Percentiles rank a stretch among this genome's conserved stretches.
These are phyloP conservation scores for Cyphomyrmex costatus DNA, from an alignment of 1,140 invertebrate genomes.

Conservation along the genomic window DNA sequence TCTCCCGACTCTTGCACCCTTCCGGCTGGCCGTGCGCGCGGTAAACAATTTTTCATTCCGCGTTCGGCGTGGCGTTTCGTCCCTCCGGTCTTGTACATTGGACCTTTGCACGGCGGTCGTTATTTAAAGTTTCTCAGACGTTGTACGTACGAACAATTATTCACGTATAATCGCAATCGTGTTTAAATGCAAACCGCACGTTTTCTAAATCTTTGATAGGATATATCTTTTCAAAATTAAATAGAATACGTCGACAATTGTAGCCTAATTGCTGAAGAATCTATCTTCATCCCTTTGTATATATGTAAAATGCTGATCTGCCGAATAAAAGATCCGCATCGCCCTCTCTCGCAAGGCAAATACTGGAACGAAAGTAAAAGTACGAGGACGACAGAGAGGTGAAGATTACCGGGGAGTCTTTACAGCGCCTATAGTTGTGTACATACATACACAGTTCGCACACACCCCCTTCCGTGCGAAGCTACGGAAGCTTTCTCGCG, in stretches of 20 bases:
- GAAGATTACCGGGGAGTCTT: conserved; percentile 16
- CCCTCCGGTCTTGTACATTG: conserved; percentile 35
- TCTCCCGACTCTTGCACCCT: conserved; percentile 49
- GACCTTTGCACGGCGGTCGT: neutral
- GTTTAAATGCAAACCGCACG: neutral
- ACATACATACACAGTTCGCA: conserved; percentile 1
- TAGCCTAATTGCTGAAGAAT: conserved; percentile 6
- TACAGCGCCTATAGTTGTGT: conserved; percentile 24
- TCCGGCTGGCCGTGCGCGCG: conserved; percentile 63
- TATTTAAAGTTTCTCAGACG: conserved; percentile 20
- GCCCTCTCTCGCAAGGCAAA: conserved; percentile 80
- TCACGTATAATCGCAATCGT: conserved; percentile 10
- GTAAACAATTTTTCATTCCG: conserved; percentile 80
- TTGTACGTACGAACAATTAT: conserved; percentile 15
- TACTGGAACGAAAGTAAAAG: conserved; percentile 83
- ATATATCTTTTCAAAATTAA: neutral
- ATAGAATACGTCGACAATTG: neutral
- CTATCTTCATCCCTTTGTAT: conserved; percentile 60
- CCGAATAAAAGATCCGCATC: conserved; percentile 80
- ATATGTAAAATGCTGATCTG: conserved; percentile 82
- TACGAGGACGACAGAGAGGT: conserved; percentile 77
- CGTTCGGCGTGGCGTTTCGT: conserved; percentile 46
- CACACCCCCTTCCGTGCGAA: conserved; percentile 48
- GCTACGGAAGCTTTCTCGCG: conserved; percentile 67
- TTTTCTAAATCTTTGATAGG: neutral